Base-by-base conservation (phyloP, 2,113 vertebrate species). In the Hydrochoerus hydrochaeris region DNA sequence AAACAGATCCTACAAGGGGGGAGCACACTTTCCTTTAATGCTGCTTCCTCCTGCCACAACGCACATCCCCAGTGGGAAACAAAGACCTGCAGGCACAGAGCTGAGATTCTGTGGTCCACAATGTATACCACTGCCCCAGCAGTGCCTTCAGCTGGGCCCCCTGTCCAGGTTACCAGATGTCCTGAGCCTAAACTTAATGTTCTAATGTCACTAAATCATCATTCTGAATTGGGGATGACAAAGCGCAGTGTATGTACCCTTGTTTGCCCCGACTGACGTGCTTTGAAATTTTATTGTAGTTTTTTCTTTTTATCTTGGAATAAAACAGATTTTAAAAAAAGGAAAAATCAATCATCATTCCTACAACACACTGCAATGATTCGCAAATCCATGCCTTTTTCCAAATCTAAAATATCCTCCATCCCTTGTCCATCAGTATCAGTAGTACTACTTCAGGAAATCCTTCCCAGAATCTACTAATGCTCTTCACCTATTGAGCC, bases 341-440 rank as follows among this genome's bases (percentile, higher is more conserved):
- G 2, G 11, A 52, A 52, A 52, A 52, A 52, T 52, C 49, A 49
- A 80, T 84, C 75, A 88, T 41, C 20, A 16, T 52, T 84, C 86
- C 86, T 78, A 82, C 60, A 81, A 69, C 12, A 63, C 24, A 19
- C 28, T 77, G 8, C 54, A 82, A 12, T 60, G 32, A 84, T n/a
- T 88, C 44, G 65, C n/a, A 95, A 67, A 93, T 1, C 69, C 35
- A 90, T 52, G 58, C 12, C 81, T 82, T 81, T 85, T 73, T 89
- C 80, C 57, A 95, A 85, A 88, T 30, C 38, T 32, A 52, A 63
- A 93, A 12, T 49, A 54, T 28, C 35, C 10, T 81, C 52, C 26
- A 81, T 22, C 35, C 30, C 26, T 90, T 84, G n/a, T 90, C 67
- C 54, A 57, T 75, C n/a, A 95, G 46, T 24, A 77, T 17, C 4